Conservation (phyloP, 2,888 invertebrate genomes). For the Atherix ibis region DNA sequence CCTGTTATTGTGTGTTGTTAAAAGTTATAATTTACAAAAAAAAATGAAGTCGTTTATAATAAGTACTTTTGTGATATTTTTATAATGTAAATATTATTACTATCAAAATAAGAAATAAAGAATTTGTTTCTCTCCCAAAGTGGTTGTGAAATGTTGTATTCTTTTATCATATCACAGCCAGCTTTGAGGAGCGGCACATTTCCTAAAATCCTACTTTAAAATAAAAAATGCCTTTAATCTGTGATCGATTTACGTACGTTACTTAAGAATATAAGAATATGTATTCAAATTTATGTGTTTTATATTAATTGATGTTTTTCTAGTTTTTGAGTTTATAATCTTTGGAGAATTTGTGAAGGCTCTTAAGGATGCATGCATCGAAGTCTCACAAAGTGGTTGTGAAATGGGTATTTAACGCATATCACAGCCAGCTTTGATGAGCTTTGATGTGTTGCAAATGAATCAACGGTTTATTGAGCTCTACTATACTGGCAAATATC, state of each 20-base stretch:
- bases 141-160: conserved; percentile 67
- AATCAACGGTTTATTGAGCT: not conserved
- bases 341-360: no score
- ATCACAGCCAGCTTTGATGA: conserved; percentile 99
- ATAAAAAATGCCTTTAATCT: no score
- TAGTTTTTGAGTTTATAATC: no score
- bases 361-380: no score
- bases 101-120: conserved; percentile 16
- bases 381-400: conserved; percentile 72
- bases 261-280: no score
- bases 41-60: not conserved
- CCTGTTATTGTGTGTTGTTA: not conserved
- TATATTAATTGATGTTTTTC: no score
- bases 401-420: conserved; percentile 54
- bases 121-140: conserved; percentile 61
- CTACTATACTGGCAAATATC: no score
- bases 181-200: conserved; percentile 83
- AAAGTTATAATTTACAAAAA: not conserved
- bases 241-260: no score
- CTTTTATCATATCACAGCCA: conserved; percentile 84
- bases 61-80: not conserved
- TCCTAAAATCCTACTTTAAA: conserved; percentile 8
- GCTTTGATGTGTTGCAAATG: conserved; percentile 34
- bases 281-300: no score
- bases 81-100: not conserved